Conservation (phyloP, 2,888 invertebrate genomes). For the Meganola albula region DNA sequence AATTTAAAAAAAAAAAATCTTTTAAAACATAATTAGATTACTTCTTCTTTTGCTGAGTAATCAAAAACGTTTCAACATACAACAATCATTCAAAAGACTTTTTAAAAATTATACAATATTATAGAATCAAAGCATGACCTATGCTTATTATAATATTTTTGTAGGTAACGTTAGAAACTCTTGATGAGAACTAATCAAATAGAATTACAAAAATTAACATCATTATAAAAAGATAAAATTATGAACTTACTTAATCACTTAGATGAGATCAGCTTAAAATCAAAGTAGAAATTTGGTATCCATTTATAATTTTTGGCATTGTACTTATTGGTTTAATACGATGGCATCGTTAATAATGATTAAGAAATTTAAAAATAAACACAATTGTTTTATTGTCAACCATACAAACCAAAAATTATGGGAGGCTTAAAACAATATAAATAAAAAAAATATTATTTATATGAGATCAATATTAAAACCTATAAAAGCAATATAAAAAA, state of each 20-base stretch:
- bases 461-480: no score
- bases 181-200: no score
- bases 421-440: not conserved
- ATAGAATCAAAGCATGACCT: not conserved
- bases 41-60: no score
- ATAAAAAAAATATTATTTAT: not conserved
- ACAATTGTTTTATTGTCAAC: constrained; percentile 1
- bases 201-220: not conserved
- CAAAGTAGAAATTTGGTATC: not conserved
- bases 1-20: not conserved
- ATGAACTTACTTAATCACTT: not conserved
- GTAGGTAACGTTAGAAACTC: not conserved
- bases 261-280: no score
- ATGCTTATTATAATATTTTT: not conserved
- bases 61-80: no score
- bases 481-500: no score
- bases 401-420: constrained; percentile 1
- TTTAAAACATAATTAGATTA: not conserved
- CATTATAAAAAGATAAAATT: not conserved
- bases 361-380: constrained; percentile 2
- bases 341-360: not conserved
- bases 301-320: not conserved
- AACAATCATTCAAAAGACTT: not conserved
- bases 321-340: not conserved
- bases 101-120: not conserved